These are phyloP conservation scores for Achlya flavicornis DNA, from an alignment of 2,888 invertebrate genomes.

Conservation along the genomic window DNA sequence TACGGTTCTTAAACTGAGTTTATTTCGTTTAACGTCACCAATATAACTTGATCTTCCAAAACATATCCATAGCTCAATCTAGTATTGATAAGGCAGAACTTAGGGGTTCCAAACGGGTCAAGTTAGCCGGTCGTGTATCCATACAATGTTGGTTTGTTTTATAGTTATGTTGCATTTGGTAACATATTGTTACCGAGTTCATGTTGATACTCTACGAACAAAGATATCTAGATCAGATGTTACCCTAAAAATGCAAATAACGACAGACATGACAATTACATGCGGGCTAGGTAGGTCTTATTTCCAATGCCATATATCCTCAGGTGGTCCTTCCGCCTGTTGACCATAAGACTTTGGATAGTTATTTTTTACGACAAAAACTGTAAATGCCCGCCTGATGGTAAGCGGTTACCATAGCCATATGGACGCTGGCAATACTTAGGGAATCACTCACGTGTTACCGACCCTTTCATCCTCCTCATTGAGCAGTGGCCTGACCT, in stretches of 20 bases:
- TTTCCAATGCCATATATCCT: too few relatives aligned
- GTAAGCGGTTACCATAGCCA: too few relatives aligned
- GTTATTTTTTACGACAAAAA: too few relatives aligned
- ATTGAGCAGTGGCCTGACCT: too few relatives aligned
- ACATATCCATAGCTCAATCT: background rate
- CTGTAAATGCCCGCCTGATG: too few relatives aligned
- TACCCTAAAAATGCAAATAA: background rate
- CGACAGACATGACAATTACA: too few relatives aligned
- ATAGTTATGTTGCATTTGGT: conserved; percentile 8
- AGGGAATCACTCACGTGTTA: too few relatives aligned
- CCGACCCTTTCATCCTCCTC: too few relatives aligned
- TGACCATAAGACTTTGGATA: too few relatives aligned
- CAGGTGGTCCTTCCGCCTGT: too few relatives aligned
- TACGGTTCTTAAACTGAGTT: conserved; percentile 9
- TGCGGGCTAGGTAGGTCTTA: too few relatives aligned
- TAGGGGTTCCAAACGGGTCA: background rate
- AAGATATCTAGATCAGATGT: background rate
- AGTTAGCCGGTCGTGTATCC: background rate
- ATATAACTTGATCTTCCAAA: background rate
- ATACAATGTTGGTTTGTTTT: conserved; percentile 9
- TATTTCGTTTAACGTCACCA: conserved; percentile 5
- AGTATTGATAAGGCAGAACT: background rate
- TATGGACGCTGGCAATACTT: too few relatives aligned
- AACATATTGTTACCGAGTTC: background rate
- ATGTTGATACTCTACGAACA: background rate